Conservation (phyloP, 2,888 invertebrate genomes). For the Bruchidius siliquastri region DNA sequence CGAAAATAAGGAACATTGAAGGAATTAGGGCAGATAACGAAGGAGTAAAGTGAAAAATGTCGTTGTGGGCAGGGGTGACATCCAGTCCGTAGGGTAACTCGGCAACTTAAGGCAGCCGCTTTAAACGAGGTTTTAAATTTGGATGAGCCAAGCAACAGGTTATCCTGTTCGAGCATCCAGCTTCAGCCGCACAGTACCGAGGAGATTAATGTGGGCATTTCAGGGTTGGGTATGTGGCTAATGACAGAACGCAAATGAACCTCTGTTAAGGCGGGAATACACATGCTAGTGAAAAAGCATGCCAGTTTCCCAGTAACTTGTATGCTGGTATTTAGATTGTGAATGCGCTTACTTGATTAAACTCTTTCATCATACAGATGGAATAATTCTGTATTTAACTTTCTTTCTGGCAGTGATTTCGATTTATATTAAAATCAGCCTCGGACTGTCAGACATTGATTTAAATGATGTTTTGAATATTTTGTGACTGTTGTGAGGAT, state of each 20-base stretch:
- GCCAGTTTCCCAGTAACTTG: too few species aligned
- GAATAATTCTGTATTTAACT: too few species aligned
- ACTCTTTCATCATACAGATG: too few species aligned
- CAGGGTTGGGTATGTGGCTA: slow-evolving; percentile 14
- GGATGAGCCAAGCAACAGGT: slow-evolving; percentile 41
- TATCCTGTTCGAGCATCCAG: slow-evolving; percentile 28
- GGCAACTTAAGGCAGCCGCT: slow-evolving; percentile 4
- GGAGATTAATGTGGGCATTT: slow-evolving; percentile 34
- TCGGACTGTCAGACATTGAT: too few species aligned
- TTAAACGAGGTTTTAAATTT: slow-evolving; percentile 31
- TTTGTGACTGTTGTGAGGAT: too few species aligned
- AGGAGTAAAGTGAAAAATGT: neutral
- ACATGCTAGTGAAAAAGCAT: too few species aligned
- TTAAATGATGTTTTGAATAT: too few species aligned
- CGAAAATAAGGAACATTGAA: too few species aligned
- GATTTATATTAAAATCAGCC: too few species aligned
- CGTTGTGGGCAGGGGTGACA: neutral
- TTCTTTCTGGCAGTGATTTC: too few species aligned
- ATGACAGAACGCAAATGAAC: neutral
- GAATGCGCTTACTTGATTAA: too few species aligned
- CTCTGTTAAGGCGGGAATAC: neutral
- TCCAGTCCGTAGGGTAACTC: neutral
- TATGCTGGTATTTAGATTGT: too few species aligned
- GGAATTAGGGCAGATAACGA: neutral
- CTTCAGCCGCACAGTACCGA: slow-evolving; percentile 29